Percentiles rank a stretch among this genome's conserved stretches.
Conservation (phyloP, 2,113 vertebrate species). For the Lepidothrix coronata region DNA sequence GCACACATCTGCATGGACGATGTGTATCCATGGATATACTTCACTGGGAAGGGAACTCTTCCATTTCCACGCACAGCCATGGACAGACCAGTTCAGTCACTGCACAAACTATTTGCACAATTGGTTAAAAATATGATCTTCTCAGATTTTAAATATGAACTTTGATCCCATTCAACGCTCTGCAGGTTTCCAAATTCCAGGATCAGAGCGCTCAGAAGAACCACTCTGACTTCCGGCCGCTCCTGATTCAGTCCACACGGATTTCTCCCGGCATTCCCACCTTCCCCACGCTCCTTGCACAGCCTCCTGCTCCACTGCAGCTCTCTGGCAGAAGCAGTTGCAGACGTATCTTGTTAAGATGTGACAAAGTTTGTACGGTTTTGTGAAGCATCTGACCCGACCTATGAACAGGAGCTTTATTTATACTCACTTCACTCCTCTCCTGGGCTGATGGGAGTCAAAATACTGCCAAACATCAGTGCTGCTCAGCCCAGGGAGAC, state of each 20-base stretch:
- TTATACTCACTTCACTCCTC: neutral
- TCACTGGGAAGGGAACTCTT: neutral
- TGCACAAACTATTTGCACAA: neutral
- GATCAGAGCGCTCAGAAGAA: neutral
- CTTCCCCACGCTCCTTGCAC: accelerated
- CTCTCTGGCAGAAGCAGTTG: neutral
- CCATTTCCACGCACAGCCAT: accelerated
- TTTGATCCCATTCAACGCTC: accelerated
- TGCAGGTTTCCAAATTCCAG: neutral
- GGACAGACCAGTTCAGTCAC: accelerated
- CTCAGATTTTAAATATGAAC: neutral
- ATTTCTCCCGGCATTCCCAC: neutral
- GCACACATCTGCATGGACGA: neutral
- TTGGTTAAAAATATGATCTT: accelerated
- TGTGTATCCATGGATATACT: accelerated
- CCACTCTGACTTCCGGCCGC: accelerated
- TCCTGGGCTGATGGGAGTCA: neutral
- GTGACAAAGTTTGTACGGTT: neutral
- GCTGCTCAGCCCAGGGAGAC: neutral
- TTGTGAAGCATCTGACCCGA: neutral
- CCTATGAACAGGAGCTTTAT: neutral
- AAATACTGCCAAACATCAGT: neutral
- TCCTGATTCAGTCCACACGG: accelerated
- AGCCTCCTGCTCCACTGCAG: neutral
- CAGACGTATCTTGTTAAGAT: accelerated